Evolutionary conservation across 2,888 invertebrate species (phyloP).

Genomic region (Nomada flava): DNA sequence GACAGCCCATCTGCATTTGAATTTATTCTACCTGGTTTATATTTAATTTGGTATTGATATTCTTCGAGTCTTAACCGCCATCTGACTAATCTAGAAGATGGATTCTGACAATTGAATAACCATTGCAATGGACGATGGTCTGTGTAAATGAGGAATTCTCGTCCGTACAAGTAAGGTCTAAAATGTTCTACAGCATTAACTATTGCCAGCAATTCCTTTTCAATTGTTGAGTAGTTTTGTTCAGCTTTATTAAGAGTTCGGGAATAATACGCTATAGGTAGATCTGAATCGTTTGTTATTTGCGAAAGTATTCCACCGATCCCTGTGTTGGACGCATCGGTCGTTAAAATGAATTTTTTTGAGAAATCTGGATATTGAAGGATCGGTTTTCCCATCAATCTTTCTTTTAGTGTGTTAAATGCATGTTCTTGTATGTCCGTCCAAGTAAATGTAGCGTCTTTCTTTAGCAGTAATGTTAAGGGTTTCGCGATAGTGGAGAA

Average conservation of each 20-base stretch:
- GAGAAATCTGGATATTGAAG: conserved; percentile 5
- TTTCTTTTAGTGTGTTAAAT: neutral
- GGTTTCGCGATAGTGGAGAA: conserved; percentile 44
- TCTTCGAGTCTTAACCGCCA: conserved; percentile 19
- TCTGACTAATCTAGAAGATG: conserved; percentile 10
- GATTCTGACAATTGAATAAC: neutral
- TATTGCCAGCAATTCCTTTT: neutral
- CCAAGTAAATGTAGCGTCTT: conserved; percentile 29
- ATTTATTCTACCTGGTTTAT: conserved; percentile 17
- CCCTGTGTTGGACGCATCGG: conserved; percentile 12
- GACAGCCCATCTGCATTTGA: conserved; percentile 29
- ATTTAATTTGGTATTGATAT: conserved; percentile 27
- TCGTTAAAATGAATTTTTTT: neutral
- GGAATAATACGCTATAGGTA: conserved; percentile 15
- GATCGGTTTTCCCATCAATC: conserved; percentile 1
- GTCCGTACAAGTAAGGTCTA: neutral
- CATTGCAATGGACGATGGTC: neutral
- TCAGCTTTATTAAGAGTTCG: neutral
- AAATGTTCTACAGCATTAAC: neutral
- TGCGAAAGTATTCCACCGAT: conserved; percentile 15
- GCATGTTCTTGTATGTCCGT: neutral
- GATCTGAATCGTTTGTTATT: neutral
- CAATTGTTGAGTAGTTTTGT: conserved; percentile 4
- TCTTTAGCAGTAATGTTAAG: conserved; percentile 32
- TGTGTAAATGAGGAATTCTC: conserved; percentile 8